Evolutionary conservation across 2,797 vertebrate species (phyloP), one percentile per base, ranked within the genome.

Genomic region (Salarias fasciatus): DNA sequence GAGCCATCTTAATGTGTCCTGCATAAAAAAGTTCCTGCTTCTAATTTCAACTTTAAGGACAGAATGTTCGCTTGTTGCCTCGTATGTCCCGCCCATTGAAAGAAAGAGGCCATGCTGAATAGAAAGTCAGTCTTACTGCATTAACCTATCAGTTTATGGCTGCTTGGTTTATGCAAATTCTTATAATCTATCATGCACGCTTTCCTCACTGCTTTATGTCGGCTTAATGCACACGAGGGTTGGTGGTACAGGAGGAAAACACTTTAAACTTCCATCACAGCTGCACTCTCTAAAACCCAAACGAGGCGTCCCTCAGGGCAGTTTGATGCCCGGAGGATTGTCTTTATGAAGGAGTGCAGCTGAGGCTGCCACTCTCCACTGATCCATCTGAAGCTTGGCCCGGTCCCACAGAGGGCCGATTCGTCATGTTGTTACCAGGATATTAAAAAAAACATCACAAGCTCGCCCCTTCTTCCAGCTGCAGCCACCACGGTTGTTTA

Each of bases 341-440:
- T 38, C 77, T 84, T 74, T 61, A 61, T 80, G 72, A 70, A 73
- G 6, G 59, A 55, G 43, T 79, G 79, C 91, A 92, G 89, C 90
- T 92, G 90, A 89, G 84, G 65, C 85, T 61, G 80, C 77, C 66
- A 70, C 77, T 84, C 79, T 83, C 77, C 44, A 31, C 75, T 8
- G 38, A 80, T 59, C 64, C 66, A 54, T 71, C 60, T 48, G 33
- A 30, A 67, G 62, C 75, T 56, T 49, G 59, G 59, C 64, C 71
- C 54, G 59, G 49, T 74, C 63, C 83, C 80, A 6, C 35, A 5
- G 50, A 73, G 70, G 53, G 47, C 18, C 58, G 74, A 52, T 67
- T 75, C 67, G 70, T 69, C 65, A 83, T 86, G 54, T 69, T 82
- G 75, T 87, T 84, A 80, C 74, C 75, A 6, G 33, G 33, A 35